These are phyloP conservation scores for Condylura cristata DNA, from an alignment of 2,113 vertebrate species.

Conservation along the genomic window DNA sequence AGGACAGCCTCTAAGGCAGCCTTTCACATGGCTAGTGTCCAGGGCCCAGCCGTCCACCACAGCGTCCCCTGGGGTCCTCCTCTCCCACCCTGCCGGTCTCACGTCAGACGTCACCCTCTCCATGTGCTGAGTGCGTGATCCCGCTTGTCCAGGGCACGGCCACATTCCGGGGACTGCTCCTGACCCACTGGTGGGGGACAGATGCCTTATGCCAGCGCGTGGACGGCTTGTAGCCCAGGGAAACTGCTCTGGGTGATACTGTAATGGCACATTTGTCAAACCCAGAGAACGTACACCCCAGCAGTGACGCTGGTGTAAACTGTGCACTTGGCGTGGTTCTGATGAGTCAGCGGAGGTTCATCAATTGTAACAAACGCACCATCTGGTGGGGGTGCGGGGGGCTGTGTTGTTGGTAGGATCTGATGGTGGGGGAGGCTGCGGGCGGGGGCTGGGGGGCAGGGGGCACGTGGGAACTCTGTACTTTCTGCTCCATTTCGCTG, in stretches of 20 bases:
- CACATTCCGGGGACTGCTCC: neutral
- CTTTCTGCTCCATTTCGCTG: neutral
- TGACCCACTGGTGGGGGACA: neutral
- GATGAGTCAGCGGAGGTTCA: neutral
- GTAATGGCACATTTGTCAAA: neutral
- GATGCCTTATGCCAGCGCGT: neutral
- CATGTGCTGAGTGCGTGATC: neutral
- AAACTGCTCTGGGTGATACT: neutral
- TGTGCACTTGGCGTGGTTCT: neutral
- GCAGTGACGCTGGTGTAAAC: neutral
- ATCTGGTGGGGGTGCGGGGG: neutral
- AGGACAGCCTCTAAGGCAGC: neutral
- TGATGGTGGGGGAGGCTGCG: neutral
- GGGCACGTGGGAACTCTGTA: neutral
- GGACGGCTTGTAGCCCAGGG: neutral
- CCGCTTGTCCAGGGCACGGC: neutral
- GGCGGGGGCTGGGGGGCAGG: accelerated
- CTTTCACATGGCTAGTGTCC: neutral
- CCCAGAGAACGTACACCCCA: accelerated
- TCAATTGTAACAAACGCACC: neutral
- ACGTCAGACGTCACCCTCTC: neutral
- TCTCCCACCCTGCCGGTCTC: neutral
- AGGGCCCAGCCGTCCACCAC: too few relatives aligned
- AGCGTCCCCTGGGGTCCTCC: too few relatives aligned
- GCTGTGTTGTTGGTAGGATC: too few relatives aligned